phyloP scores from a whole-genome alignment of 2,797 vertebrate genomes.

The Sebastiscus tertius region DNA sequence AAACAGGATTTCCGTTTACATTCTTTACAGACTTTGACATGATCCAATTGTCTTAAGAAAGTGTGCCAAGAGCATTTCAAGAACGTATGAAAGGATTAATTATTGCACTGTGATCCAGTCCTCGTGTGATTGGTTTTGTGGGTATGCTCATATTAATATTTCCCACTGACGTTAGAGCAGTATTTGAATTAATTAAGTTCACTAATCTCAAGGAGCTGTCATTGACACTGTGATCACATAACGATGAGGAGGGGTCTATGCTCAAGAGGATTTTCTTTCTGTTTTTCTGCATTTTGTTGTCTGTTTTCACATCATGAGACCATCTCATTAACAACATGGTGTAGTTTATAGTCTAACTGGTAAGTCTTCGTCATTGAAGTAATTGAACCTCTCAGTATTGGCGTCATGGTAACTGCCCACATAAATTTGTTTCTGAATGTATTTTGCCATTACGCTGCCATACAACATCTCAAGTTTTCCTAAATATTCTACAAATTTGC shows the following conservation, averaged over 20 bases:
- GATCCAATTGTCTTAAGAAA: slow-evolving; percentile 28
- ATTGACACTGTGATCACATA: slow-evolving; percentile 9
- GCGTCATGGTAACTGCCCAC: slow-evolving; percentile 15
- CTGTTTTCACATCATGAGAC: neutral
- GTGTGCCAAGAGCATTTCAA: slow-evolving; percentile 35
- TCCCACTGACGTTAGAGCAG: neutral
- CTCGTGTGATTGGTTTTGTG: slow-evolving; percentile 22
- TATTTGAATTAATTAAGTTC: slow-evolving; percentile 43
- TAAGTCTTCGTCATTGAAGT: slow-evolving; percentile 18
- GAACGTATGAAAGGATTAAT: slow-evolving; percentile 52
- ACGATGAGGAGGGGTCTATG: neutral
- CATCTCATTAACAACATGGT: neutral
- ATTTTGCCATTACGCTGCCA: slow-evolving; percentile 15
- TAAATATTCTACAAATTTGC: slow-evolving; percentile 40
- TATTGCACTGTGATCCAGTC: slow-evolving; percentile 28
- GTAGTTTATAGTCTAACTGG: slow-evolving; percentile 1
- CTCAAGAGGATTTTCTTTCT: neutral
- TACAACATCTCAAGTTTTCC: slow-evolving; percentile 48
- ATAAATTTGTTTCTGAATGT: slow-evolving; percentile 14
- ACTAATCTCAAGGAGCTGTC: slow-evolving; percentile 37
- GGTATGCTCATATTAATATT: slow-evolving; percentile 11
- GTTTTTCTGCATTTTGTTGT: slow-evolving; percentile 6
- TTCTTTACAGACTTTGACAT: slow-evolving; percentile 21
- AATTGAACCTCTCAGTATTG: slow-evolving; percentile 26
- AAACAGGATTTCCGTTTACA: neutral